Base-by-base conservation (phyloP, 2,888 invertebrate species). In the Pteria penguin region DNA sequence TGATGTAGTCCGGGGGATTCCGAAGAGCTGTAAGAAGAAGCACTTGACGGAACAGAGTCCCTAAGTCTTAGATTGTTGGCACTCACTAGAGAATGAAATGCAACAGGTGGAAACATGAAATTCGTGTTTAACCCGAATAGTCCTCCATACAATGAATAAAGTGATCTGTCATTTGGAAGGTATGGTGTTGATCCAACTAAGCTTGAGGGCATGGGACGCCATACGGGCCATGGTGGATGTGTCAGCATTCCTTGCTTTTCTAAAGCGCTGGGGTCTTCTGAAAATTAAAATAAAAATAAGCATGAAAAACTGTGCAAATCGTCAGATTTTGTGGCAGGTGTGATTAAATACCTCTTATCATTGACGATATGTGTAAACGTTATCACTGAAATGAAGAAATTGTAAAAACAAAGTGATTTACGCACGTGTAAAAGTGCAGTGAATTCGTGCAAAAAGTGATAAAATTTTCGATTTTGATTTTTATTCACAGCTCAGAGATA, bases 71-170 rank as follows among this genome's bases (percentile, higher is more conserved):
- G 63, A 76, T 80, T 81, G 62, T 79, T 78, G 8, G 83, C 80
- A 45, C 76, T 79, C 58, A 84, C 76, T 32, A 82, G 78, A 0
- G 86, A 84, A 67, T 86, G 86, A 33, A 86, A 74, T 33, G 82
- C 82, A 27, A 85, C 71, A 0, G 85, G 71, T n/a, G 86, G 86
- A 79, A 85, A 84, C 27, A 85, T 80, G 58, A 84, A 79, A 61
- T 81, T 83, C n/a, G 84, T 81, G 65, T 83, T 84, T 14, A 87
- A 75, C 67, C 87, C 87, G 62, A 87, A 83, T 26, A 86, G 80
- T 66, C 87, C 86, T 22, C 86, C 84, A 62, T 87, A 87, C 32
- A 86, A 69, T 5, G 87, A 81, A 69, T 86, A 87, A n/a, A 87
- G 68, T 8, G 86, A 84, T 8, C 87, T 74, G 24, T 81, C 82